Evolutionary conservation across 2,888 invertebrate species (phyloP).

Genomic region (Tachina fera): DNA sequence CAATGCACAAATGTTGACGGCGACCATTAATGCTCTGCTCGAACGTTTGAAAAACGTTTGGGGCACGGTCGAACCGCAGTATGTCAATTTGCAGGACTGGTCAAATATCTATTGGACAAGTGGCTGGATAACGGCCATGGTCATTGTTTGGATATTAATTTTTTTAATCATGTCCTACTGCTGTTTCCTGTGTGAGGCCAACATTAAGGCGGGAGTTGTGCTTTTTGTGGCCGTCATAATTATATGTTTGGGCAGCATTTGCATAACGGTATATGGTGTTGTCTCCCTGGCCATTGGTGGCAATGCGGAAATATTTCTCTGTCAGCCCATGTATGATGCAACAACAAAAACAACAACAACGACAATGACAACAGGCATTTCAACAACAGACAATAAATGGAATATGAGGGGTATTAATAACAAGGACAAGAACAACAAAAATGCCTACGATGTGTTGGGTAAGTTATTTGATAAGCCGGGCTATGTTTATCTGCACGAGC

Average conservation of each 20-base stretch:
- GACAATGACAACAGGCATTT: conserved; percentile 4
- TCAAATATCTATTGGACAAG: conserved; percentile 81
- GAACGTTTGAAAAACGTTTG: conserved; percentile 80
- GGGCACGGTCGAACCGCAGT: conserved; percentile 79
- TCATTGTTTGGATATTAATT: conserved; percentile 80
- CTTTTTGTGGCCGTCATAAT: conserved; percentile 79
- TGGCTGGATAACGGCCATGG: conserved; percentile 80
- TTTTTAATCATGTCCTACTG: conserved; percentile 81
- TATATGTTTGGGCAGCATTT: conserved; percentile 81
- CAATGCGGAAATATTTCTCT: conserved; percentile 85
- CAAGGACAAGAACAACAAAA: conserved; percentile 32
- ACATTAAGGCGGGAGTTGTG: conserved; percentile 80
- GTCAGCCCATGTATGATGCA: conserved; percentile 88
- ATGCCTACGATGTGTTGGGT: conserved; percentile 85
- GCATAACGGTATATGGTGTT: conserved; percentile 80
- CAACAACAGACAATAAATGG: conserved; percentile 52
- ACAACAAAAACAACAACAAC: conserved; percentile 7
- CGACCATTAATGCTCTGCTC: conserved; percentile 79
- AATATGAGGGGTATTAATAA: conserved; percentile 44
- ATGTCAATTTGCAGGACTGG: conserved; percentile 78
- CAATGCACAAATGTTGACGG: conserved; percentile 81
- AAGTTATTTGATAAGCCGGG: conserved; percentile 88
- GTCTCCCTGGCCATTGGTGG: conserved; percentile 82
- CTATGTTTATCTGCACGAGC: conserved; percentile 84
- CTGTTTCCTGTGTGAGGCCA: conserved; percentile 81